Conservation (phyloP, 2,797 vertebrate species). For the Philypnodon macrostomus region DNA sequence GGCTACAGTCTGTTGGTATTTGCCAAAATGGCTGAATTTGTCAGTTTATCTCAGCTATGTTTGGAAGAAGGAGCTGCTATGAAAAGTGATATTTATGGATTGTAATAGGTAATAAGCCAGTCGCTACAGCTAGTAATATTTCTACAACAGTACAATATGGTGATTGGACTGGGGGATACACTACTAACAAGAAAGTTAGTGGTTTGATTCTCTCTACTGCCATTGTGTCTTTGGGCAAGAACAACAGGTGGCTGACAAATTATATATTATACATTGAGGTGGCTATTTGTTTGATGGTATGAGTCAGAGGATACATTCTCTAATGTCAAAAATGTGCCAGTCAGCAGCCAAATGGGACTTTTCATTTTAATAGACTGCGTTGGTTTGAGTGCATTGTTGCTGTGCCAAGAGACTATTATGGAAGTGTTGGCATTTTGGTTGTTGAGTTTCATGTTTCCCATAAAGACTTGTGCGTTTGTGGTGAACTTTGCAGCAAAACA, state of each 20-base stretch:
- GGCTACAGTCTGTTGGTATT: conserved; percentile 23
- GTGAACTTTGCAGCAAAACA: conserved; percentile 30
- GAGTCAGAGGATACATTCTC: too few relatives aligned
- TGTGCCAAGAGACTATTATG: not conserved
- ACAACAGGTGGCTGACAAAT: too few relatives aligned
- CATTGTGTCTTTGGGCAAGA: too few relatives aligned
- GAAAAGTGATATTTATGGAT: not conserved
- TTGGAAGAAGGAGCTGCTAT: conserved; percentile 14
- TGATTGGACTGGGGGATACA: too few relatives aligned
- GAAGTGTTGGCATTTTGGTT: not conserved
- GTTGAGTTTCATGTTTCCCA: not conserved
- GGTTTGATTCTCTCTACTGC: too few relatives aligned
- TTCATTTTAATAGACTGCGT: too few relatives aligned
- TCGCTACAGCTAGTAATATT: not conserved
- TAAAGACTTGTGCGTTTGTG: not conserved
- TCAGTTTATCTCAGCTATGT: conserved; percentile 25
- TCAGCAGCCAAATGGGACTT: not conserved
- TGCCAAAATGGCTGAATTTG: conserved; percentile 31
- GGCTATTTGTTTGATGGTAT: too few relatives aligned
- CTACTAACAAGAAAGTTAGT: too few relatives aligned
- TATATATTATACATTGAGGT: too few relatives aligned
- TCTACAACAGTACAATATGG: too few relatives aligned
- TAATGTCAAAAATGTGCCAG: too few relatives aligned
- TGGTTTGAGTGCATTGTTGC: not conserved
- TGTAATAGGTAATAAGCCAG: not conserved